Conservation (phyloP, 2,797 vertebrate genomes). For the Myoxocephalus aenaeus region DNA sequence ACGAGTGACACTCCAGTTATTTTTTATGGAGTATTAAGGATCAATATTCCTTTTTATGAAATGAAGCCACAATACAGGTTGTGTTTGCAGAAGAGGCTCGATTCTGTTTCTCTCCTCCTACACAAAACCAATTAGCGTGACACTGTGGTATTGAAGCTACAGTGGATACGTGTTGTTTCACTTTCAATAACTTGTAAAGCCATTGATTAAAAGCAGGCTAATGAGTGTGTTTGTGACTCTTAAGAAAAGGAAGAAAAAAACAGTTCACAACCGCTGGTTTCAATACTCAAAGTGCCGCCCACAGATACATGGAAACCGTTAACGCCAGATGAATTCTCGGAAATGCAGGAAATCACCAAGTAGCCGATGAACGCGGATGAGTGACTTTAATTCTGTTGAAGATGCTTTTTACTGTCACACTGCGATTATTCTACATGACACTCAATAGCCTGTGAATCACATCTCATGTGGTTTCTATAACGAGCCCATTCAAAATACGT, state of each 20-base stretch:
- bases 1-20: not conserved
- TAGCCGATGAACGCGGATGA: slow-evolving; percentile 5
- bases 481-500: not conserved
- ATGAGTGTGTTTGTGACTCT: slow-evolving; percentile 28
- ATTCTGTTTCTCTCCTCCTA: slow-evolving; percentile 31
- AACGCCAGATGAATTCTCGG: slow-evolving; percentile 24
- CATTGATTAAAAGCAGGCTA: slow-evolving; percentile 43
- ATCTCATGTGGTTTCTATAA: not conserved
- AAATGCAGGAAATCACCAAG: slow-evolving; percentile 39
- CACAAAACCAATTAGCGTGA: slow-evolving; percentile 41
- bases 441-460: slow-evolving; percentile 1
- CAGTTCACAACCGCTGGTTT: slow-evolving; percentile 47
- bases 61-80: slow-evolving; percentile 11
- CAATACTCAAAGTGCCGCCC: slow-evolving; percentile 31
- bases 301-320: slow-evolving; percentile 20
- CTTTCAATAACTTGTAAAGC: slow-evolving; percentile 46
- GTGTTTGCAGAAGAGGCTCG: slow-evolving; percentile 38
- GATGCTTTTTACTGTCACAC: slow-evolving; percentile 12
- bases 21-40: slow-evolving; percentile 14
- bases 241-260: slow-evolving; percentile 12
- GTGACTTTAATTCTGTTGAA: slow-evolving; percentile 12
- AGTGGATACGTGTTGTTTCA: slow-evolving; percentile 32
- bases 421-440: slow-evolving; percentile 5
- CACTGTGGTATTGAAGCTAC: slow-evolving; percentile 28
- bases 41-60: slow-evolving; percentile 17